Percentiles rank a stretch among this genome's conserved stretches.
These are phyloP conservation scores for Psammodynastes pulverulentus DNA, from an alignment of 2,113 vertebrate genomes.

Conservation along the genomic window DNA sequence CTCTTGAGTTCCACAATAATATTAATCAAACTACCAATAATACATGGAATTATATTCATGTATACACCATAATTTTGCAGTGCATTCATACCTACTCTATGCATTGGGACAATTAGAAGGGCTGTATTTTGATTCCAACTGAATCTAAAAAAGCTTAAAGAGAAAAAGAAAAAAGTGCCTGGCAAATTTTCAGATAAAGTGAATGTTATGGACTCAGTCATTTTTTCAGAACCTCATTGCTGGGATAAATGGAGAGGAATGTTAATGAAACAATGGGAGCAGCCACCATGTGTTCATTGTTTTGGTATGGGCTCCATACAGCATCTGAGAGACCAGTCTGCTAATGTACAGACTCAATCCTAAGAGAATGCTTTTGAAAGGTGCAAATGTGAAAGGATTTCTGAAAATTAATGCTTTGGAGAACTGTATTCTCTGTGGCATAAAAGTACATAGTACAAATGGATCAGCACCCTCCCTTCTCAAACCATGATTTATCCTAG, in stretches of 20 bases:
- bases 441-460: background rate
- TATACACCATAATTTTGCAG: background rate
- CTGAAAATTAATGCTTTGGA: background rate
- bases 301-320: background rate
- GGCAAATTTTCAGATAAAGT: background rate
- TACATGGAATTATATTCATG: background rate
- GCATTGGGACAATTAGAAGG: background rate
- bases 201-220: background rate
- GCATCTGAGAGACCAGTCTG: background rate
- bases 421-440: background rate
- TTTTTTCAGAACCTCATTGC: background rate
- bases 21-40: background rate
- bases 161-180: background rate
- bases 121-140: background rate
- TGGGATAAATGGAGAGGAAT: background rate
- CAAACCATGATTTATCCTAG: background rate
- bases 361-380: background rate
- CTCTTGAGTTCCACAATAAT: background rate
- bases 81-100: background rate
- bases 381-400: background rate
- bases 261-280: background rate
- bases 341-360: background rate
- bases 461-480: background rate
- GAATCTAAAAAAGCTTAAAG: background rate
- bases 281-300: background rate